Evolutionary conservation across 2,888 invertebrate genomes (phyloP), one percentile per base, ranked within the genome.

Genomic region (Melieria crassipennis): DNA sequence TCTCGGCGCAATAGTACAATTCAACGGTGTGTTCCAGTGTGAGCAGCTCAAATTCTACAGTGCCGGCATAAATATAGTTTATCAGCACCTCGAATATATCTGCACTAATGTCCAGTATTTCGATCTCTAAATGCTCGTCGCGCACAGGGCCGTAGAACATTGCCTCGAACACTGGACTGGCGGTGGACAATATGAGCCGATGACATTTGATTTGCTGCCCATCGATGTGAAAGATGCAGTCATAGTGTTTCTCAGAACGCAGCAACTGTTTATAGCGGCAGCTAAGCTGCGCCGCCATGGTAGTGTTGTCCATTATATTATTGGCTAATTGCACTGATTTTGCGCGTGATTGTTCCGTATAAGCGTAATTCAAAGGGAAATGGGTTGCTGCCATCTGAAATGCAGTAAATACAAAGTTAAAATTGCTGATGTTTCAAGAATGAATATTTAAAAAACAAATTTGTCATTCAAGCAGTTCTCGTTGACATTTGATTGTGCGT

Each of bases 151-250:
- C 95, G 81, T 89, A 94, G 82, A 95, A 94, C 95, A 95, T 95
- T 5, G 94, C 94, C 83, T 95, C 94, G 81, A 95, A 95, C 3
- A 95, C 95, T 1, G 95, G 95, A 80, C 95, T 95, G 0, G 94
- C 92, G 90, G 94, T 93, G 0, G 94, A 93, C 58, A 95, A 86
- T 78, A 95, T 91, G 11, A 95, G 85, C 85, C 94, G 94, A 85
- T 95, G 95, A 3, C 92, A 93, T 74, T 91, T 90, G n/a, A 95
- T 86, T 30, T 90, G 79, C 10, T 77, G 76, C 6, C 80, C 81
- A 47, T 82, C 85, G 52, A 87, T 78, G 50, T 82, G 80, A 74
- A 87, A 87, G 13, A 83, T 78, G 68, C 86, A 87, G 64, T 87
- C 87, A 43, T 79, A 83, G 65, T 83, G 80, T 76, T 86, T 87